Base-by-base conservation (phyloP, 2,797 vertebrate species). In the Trematomus bernacchii region DNA sequence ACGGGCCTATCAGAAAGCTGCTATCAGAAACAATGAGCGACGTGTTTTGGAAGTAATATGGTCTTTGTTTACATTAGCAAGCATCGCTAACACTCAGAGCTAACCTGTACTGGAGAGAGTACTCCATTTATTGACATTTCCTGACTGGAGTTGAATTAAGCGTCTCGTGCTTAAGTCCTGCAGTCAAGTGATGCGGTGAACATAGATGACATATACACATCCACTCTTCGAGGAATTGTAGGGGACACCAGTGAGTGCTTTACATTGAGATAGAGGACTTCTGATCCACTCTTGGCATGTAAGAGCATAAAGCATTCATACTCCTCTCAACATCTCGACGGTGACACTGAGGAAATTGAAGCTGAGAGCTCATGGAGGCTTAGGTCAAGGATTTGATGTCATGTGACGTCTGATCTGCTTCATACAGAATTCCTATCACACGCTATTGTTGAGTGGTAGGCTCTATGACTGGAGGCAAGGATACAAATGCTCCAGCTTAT, bases 391-490 rank as follows among this genome's bases (percentile, higher is more conserved):
- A 81, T 53, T 80, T 72, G 60, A 84, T 85, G 71, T 69, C 76
- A 87, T 54, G 67, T 68, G 79, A 89, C 10, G 18, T 78, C 85
- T 87, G 80, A 63, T 72, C 68, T 71, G 73, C 84, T 87, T 86
- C 81, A 86, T 76, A 65, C 53, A 78, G 67, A 80, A 87, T 86
- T 88, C 77, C 58, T 66, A 59, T 85, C 75, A 75, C 82, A 79
- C 9, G 1, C 47, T 33, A 19, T 65, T 65, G 64, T 76, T 70
- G 79, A 83, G 71, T 65, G 66, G 44, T 43, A 67, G 83, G 72
- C 82, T 90, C 63, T 77, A 51, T 86, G 84, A 85, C 87, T 89
- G 71, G 64, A 80, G 88, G 88, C 85, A 23, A 87, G 75, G 79
- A 90, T 90, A 84, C 82, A 79, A 71, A 52, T 1, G 33, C 33